Evolutionary conservation across 2,113 vertebrate genomes (phyloP).

Genomic region (Platysternon megacephalum): DNA sequence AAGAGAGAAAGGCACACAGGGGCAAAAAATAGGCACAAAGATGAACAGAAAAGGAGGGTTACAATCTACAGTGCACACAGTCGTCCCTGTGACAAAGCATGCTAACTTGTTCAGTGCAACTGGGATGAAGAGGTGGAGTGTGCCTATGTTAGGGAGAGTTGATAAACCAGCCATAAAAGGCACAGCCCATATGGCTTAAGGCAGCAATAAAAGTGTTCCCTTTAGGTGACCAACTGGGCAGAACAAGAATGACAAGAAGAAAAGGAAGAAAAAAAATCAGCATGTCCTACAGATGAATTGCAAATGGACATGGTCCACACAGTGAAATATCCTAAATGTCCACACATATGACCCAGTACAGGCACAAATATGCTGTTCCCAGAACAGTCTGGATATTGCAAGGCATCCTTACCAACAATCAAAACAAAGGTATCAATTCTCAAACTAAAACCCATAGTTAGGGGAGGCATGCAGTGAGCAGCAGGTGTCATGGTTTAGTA

Average conservation of each 20-base stretch:
- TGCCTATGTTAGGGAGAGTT: fast-evolving
- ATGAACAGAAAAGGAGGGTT: not conserved
- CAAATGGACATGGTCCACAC: not conserved
- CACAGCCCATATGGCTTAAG: not conserved
- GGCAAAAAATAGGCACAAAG: not conserved
- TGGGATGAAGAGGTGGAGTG: fast-evolving
- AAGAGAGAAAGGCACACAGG: constrained; percentile 21
- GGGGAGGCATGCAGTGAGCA: not conserved
- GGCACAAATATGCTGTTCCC: not conserved
- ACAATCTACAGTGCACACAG: not conserved
- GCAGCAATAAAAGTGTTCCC: not conserved
- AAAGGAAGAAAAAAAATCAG: not conserved
- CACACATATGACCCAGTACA: fast-evolving
- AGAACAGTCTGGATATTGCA: not conserved
- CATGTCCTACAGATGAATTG: not conserved
- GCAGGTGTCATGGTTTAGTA: not conserved
- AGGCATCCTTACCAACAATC: not conserved
- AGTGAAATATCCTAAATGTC: not conserved
- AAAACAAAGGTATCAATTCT: not conserved
- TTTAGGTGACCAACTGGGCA: not conserved
- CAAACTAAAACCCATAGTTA: not conserved
- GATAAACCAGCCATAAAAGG: fast-evolving
- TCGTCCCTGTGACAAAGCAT: not conserved
- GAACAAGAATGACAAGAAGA: fast-evolving
- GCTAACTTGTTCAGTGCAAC: not conserved